Conservation (phyloP, 2,888 invertebrate genomes). For the Plagiodera versicolora region DNA sequence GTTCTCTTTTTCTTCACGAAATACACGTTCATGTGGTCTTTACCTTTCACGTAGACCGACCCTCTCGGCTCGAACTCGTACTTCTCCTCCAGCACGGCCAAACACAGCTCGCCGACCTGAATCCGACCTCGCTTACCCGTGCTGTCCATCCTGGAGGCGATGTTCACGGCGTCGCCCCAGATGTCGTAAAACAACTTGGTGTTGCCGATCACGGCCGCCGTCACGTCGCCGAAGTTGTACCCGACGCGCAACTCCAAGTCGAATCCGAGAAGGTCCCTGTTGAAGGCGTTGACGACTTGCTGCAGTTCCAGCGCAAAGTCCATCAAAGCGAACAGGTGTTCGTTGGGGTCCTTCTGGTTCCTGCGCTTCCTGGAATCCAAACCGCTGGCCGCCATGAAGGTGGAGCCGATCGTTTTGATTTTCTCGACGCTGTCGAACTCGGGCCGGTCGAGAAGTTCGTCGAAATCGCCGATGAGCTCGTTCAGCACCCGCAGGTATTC, state of each 20-base stretch:
- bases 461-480: conserved; percentile 94
- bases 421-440: conserved; percentile 91
- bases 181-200: conserved; percentile 96
- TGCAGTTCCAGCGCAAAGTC: conserved; percentile 94
- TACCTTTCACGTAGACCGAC: conserved; percentile 94
- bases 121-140: conserved; percentile 87
- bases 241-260: conserved; percentile 85
- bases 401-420: conserved; percentile 96
- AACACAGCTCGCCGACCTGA: conserved; percentile 78
- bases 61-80: conserved; percentile 93
- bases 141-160: conserved; percentile 96
- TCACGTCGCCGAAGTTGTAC: conserved; percentile 93
- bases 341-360: conserved; percentile 68
- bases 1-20: conserved; percentile 64
- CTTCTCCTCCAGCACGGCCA: conserved; percentile 67
- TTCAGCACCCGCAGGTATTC: conserved; percentile 94
- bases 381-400: conserved; percentile 97
- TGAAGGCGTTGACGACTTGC: conserved; percentile 82
- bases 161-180: conserved; percentile 98
- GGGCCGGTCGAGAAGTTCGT: conserved; percentile 81
- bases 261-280: conserved; percentile 87
- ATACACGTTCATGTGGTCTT: conserved; percentile 93
- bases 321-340: conserved; percentile 84
- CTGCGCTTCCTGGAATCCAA: conserved; percentile 79
- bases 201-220: conserved; percentile 95